Base-by-base conservation (phyloP, 2,888 invertebrate species). In the Galerucella pusilla region DNA sequence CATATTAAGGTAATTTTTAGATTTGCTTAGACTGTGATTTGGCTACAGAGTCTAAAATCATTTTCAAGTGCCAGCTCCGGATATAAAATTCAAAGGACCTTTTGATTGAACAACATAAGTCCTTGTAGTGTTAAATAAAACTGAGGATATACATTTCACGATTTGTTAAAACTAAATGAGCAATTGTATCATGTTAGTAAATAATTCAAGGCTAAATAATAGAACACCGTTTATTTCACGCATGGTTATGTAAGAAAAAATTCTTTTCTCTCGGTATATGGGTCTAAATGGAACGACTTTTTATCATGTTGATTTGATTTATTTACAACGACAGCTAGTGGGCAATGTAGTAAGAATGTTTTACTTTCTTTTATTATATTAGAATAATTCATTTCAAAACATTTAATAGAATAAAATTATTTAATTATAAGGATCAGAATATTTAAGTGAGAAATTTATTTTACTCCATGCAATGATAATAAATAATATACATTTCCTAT, bases 151-250 rank as follows among this genome's bases (percentile, higher is more conserved):
- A 54, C 16, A 54, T 14, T 16, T n/a, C n/a, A 16, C 54, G 16
- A 54, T 54, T 54, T 54, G 54, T 54, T 54, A 9, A 54, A 54
- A 54, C 6, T 54, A 4, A 16, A 54, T 54, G 14, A 16, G 16
- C 16, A 54, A 9, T 54, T 54, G 54, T 54, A 42, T 54, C 16
- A 16, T 16, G 16, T 6, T 1, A 9, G 14, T 14, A 2, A 16
- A 54, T 14, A 59, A 59, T 35, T 28, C 61, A 61, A 61, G 14
- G 61, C n/a, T n/a, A 61, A 61, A 35, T 61, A 14, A 28, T 61
- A n/a, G 7, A n/a, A 12, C 28, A 35, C 35, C 9, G 10, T n/a
- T 61, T 61, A 35, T 61, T 60, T 61, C 61, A 61, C 35, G 61
- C 35, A 35, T 35, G 35, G 12, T 61, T 61, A 61, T 35, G 59